These are phyloP conservation scores for Molossus alvarezi DNA, from an alignment of 2,797 vertebrate genomes.

Conservation along the genomic window DNA sequence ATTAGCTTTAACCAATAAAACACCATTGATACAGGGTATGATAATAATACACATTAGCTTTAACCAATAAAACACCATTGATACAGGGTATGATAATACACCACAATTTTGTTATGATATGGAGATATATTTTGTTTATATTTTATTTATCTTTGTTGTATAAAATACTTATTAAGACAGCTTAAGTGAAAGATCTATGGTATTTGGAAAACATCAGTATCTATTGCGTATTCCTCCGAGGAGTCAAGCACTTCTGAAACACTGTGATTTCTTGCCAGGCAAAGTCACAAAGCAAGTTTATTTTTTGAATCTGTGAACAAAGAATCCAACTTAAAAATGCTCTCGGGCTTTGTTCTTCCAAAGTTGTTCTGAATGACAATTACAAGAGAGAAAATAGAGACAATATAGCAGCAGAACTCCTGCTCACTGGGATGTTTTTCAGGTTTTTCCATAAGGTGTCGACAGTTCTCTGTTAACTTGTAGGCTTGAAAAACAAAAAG, in stretches of 20 bases:
- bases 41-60: background rate
- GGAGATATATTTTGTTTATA: background rate
- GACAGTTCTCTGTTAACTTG: constrained; percentile 58
- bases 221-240: background rate
- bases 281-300: background rate
- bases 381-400: constrained; percentile 24
- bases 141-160: background rate
- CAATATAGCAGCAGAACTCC: background rate
- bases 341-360: constrained; percentile 43
- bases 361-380: constrained; percentile 56
- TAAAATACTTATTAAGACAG: background rate
- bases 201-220: background rate
- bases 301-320: constrained; percentile 30
- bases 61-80: background rate
- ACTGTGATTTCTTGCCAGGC: constrained; percentile 51
- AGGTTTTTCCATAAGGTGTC: constrained; percentile 10
- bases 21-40: background rate
- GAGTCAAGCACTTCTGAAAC: background rate
- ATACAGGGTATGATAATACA: background rate
- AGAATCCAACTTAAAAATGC: constrained; percentile 54
- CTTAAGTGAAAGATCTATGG: constrained; percentile 1
- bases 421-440: background rate
- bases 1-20: background rate
- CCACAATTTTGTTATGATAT: background rate
- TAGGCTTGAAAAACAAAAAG: background rate